Evolutionary conservation across 64 coral and sea anemone species (phyloP).

Genomic region (Acropora yongei): DNA sequence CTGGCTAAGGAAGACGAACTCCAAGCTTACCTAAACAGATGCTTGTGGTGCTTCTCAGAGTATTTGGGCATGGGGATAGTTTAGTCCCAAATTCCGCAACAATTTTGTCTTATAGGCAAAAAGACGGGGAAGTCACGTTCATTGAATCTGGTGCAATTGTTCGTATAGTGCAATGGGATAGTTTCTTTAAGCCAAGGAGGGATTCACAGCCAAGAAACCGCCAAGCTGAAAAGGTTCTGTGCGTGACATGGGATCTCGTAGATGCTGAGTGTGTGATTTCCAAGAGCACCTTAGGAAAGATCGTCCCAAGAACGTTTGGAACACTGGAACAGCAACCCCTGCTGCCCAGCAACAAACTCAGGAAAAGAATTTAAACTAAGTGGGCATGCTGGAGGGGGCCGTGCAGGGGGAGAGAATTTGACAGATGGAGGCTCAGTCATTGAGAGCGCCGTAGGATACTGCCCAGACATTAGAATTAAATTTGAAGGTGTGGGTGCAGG

Average conservation of each 20-base stretch:
- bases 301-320: constrained; percentile 24
- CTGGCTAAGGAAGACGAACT: constrained; percentile 54
- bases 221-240: neutral
- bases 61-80: constrained; percentile 70
- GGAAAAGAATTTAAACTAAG: constrained; percentile 58
- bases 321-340: neutral
- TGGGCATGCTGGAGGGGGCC: constrained; percentile 67
- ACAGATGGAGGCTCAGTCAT: constrained; percentile 41
- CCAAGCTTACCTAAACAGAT: constrained; percentile 44
- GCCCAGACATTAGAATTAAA: constrained; percentile 55
- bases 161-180: constrained; percentile 40
- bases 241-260: neutral
- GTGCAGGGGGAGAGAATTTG: constrained; percentile 70
- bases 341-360: constrained; percentile 20
- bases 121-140: constrained; percentile 54
- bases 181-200: constrained; percentile 24
- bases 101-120: constrained; percentile 63
- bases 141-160: constrained; percentile 41
- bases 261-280: constrained; percentile 43
- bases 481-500: constrained; percentile 60
- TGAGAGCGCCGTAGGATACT: constrained; percentile 65
- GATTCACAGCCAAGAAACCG: constrained; percentile 58
- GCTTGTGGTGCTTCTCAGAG: constrained; percentile 54
- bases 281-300: constrained; percentile 25
- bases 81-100: constrained; percentile 61